A percentile compares a stretch with the other conserved stretches of the same genome.
These are phyloP conservation scores for Agraylea sexmaculata DNA, from an alignment of 1,140 invertebrate species.

Conservation along the genomic window DNA sequence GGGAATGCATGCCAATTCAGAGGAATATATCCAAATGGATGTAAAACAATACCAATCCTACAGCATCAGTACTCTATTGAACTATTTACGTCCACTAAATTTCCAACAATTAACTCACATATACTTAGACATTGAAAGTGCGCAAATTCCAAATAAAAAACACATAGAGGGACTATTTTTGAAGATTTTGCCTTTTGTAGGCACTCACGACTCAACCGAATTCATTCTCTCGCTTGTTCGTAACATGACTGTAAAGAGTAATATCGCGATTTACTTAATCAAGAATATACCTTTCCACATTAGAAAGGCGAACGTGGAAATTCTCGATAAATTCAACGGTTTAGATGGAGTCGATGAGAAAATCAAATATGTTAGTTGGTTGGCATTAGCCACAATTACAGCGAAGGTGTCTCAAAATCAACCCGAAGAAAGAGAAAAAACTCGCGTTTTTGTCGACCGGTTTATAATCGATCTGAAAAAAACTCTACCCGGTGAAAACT, in stretches of 20 bases:
- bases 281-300: constrained; percentile 29
- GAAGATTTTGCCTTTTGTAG: constrained; percentile 30
- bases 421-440: constrained; percentile 11
- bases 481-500: constrained; percentile 15
- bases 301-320: constrained; percentile 24
- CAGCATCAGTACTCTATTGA: constrained; percentile 27
- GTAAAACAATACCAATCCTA: too few species aligned
- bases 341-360: constrained; percentile 18
- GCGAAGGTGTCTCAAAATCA: constrained; percentile 25
- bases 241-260: constrained; percentile 23
- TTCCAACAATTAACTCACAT: constrained; percentile 24
- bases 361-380: constrained; percentile 26
- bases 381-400: constrained; percentile 30
- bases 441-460: constrained; percentile 12
- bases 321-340: constrained; percentile 29
- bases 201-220: constrained; percentile 27
- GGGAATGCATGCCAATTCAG: too few species aligned
- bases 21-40: too few species aligned
- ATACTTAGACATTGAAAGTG: constrained; percentile 21
- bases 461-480: constrained; percentile 22
- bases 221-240: constrained; percentile 29
- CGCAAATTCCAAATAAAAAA: constrained; percentile 14
- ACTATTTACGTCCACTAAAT: constrained; percentile 26
- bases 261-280: constrained; percentile 25
- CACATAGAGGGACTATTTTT: constrained; percentile 26